These are phyloP conservation scores for Diorhabda carinulata DNA, from an alignment of 1,140 invertebrate genomes.

Conservation along the genomic window DNA sequence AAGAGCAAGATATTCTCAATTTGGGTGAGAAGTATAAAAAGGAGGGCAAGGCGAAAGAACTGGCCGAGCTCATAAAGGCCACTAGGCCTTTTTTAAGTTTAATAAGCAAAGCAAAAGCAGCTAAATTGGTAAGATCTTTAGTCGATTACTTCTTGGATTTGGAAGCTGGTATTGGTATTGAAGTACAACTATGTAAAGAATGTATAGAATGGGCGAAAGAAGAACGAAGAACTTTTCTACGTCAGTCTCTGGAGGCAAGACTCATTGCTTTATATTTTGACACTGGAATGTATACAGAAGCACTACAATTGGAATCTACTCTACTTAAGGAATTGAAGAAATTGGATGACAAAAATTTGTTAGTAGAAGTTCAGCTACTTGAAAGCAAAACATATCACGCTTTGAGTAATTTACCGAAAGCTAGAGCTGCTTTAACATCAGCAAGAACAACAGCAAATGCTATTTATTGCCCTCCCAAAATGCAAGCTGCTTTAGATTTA, in stretches of 20 bases:
- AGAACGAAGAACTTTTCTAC: constrained; percentile 92
- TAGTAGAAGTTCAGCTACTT: constrained; percentile 94
- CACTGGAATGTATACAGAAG: constrained; percentile 84
- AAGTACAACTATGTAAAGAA: constrained; percentile 88
- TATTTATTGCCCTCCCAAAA: constrained; percentile 97
- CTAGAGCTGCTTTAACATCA: constrained; percentile 93
- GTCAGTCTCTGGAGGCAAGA: constrained; percentile 92
- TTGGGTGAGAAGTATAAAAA: constrained; percentile 87
- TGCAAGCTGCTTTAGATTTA: constrained; percentile 94
- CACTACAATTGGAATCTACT: constrained; percentile 75
- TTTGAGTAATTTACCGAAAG: constrained; percentile 93
- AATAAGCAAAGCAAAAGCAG: constrained; percentile 98
- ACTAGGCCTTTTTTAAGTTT: constrained; percentile 89
- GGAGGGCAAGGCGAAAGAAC: constrained; percentile 87
- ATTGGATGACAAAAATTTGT: constrained; percentile 96
- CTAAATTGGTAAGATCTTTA: constrained; percentile 92
- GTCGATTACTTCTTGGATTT: constrained; percentile 98
- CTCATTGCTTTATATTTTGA: constrained; percentile 94
- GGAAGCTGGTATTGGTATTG: constrained; percentile 88
- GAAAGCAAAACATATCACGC: constrained; percentile 99
- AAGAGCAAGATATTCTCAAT: constrained; percentile 87
- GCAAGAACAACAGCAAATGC: constrained; percentile 98
- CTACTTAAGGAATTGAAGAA: constrained; percentile 96
- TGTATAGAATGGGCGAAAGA: constrained; percentile 99
- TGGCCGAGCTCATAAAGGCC: constrained; percentile 89